phyloP scores from a whole-genome alignment of 2,888 invertebrate species.

The Drosophila borborema region DNA sequence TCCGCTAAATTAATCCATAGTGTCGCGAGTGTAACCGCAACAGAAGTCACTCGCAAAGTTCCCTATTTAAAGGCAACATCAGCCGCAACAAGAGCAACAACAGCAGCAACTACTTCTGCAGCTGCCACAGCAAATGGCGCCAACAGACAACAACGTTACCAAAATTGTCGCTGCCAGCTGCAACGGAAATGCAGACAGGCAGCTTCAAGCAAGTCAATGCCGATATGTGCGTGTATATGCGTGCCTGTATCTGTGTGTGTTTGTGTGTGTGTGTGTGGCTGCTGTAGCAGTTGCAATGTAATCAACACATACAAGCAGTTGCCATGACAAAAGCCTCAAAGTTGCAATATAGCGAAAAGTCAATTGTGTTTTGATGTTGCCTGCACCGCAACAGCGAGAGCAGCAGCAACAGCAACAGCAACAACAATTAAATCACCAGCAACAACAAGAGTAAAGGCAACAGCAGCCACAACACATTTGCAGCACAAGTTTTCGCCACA shows the following conservation, averaged over 20 bases:
- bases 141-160: slow-evolving; percentile 44
- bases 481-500: slow-evolving; percentile 47
- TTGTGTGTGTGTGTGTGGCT: neutral
- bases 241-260: neutral
- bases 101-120: slow-evolving; percentile 31
- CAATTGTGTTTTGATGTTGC: slow-evolving; percentile 76
- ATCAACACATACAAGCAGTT: slow-evolving; percentile 51
- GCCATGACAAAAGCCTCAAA: slow-evolving; percentile 64
- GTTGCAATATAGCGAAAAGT: slow-evolving; percentile 73
- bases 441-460: neutral
- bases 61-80: slow-evolving; percentile 60
- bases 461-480: slow-evolving; percentile 61
- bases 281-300: slow-evolving; percentile 20
- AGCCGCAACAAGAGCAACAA: slow-evolving; percentile 28
- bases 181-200: slow-evolving; percentile 65
- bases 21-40: slow-evolving; percentile 49
- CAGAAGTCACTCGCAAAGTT: slow-evolving; percentile 67
- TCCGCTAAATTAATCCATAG: slow-evolving; percentile 78
- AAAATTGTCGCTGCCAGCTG: slow-evolving; percentile 60
- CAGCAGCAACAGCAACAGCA: slow-evolving; percentile 17
- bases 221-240: slow-evolving; percentile 20
- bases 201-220: slow-evolving; percentile 23
- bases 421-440: slow-evolving; percentile 31
- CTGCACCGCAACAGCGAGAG: slow-evolving; percentile 40
- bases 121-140: slow-evolving; percentile 50